phyloP scores from a whole-genome alignment of 2,888 invertebrate species.

The Tetragonula carbonaria region DNA sequence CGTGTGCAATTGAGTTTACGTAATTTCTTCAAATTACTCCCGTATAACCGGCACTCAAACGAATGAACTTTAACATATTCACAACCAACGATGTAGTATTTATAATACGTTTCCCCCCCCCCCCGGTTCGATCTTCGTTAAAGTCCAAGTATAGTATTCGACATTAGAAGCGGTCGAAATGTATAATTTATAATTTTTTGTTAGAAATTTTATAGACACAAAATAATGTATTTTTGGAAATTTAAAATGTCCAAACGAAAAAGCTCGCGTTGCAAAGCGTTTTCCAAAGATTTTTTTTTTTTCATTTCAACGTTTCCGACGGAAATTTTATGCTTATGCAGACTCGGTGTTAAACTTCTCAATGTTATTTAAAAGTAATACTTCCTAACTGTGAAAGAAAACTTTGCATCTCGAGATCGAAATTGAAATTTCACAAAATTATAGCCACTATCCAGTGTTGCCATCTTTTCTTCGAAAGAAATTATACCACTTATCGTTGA shows the following conservation, averaged over 20 bases:
- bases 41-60: neutral
- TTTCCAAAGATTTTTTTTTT: too few relatives aligned
- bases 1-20: neutral
- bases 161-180: neutral
- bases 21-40: neutral
- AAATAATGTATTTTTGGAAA: too few relatives aligned
- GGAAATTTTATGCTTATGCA: too few relatives aligned
- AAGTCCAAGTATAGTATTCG: neutral
- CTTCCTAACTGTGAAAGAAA: neutral
- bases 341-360: too few relatives aligned
- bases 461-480: too few relatives aligned
- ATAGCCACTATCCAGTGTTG: rapidly evolving
- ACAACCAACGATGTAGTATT: neutral
- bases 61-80: neutral
- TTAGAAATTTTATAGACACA: too few relatives aligned
- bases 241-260: too few relatives aligned
- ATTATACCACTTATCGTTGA: neutral
- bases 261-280: too few relatives aligned
- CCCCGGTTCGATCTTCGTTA: neutral
- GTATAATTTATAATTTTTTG: too few relatives aligned
- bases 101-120: neutral
- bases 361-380: too few relatives aligned
- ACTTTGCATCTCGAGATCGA: neutral
- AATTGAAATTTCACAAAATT: neutral
- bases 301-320: too few relatives aligned